Evolutionary conservation across 2,113 vertebrate species (phyloP).

Genomic region (Campylomormyrus tamandua): DNA sequence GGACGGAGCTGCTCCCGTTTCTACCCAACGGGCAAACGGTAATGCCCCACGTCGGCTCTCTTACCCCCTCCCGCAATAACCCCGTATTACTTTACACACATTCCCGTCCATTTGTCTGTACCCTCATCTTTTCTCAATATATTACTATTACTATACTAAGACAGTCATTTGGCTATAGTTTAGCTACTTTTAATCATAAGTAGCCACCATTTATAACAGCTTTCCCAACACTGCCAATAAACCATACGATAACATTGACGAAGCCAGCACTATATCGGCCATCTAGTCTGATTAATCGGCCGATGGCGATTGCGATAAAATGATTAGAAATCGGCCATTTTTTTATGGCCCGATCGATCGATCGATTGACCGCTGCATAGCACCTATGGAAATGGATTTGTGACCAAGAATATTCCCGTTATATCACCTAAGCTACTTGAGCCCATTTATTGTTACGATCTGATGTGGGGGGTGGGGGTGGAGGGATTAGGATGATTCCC

Average conservation of each 20-base stretch:
- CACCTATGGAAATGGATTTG: neutral
- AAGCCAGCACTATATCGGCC: neutral
- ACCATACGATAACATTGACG: too few species aligned
- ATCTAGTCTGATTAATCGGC: neutral
- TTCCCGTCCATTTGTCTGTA: neutral
- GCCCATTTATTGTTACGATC: neutral
- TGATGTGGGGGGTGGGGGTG: neutral
- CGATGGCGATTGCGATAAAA: neutral
- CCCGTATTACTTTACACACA: neutral
- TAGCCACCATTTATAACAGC: too few species aligned
- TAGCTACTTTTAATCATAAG: too few species aligned
- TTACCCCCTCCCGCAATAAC: neutral
- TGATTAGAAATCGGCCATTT: neutral
- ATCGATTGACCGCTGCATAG: neutral
- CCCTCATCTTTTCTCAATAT: neutral
- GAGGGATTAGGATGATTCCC: neutral
- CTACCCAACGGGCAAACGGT: conserved; percentile 93
- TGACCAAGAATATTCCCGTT: neutral
- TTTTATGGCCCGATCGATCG: neutral
- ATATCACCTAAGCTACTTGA: neutral
- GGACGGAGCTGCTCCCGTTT: conserved; percentile 91
- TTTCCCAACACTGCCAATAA: too few species aligned
- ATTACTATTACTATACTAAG: neutral
- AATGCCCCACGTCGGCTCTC: neutral
- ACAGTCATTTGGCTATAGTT: too few species aligned